These are phyloP conservation scores for Leptogaster cylindrica DNA, from an alignment of 2,888 invertebrate genomes.

Conservation along the genomic window DNA sequence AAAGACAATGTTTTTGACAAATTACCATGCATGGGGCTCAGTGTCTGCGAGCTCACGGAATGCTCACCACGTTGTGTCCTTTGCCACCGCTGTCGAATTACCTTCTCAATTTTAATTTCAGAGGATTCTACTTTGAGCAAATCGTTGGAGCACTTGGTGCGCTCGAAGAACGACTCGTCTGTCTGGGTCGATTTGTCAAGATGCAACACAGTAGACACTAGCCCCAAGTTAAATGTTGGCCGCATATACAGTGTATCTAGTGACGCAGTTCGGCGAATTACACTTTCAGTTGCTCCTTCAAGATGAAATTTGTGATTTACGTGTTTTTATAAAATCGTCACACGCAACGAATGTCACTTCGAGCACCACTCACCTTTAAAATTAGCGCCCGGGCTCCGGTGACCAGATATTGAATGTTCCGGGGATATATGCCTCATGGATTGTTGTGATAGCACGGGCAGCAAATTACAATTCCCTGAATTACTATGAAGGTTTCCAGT, in stretches of 20 bases:
- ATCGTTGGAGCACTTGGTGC: constrained; percentile 36
- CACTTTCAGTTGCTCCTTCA: constrained; percentile 14
- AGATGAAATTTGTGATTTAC: neutral
- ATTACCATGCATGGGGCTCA: constrained; percentile 48
- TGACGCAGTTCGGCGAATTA: constrained; percentile 72
- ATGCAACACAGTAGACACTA: constrained; percentile 64
- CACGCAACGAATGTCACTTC: no score
- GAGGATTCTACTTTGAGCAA: constrained; percentile 41
- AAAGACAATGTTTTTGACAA: neutral
- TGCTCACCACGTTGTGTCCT: constrained; percentile 64
- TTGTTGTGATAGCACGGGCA: constrained; percentile 44
- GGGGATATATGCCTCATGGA: constrained; percentile 74
- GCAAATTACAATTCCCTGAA: constrained; percentile 56
- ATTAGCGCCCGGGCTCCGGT: constrained; percentile 75
- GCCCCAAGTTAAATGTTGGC: constrained; percentile 76
- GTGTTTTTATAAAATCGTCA: no score
- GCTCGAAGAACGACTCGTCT: constrained; percentile 52
- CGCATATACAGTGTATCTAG: constrained; percentile 79
- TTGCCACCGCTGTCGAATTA: constrained; percentile 66
- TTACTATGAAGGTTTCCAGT: constrained; percentile 25
- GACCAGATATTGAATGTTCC: constrained; percentile 72
- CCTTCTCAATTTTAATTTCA: constrained; percentile 69
- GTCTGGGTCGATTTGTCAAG: constrained; percentile 84
- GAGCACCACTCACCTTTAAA: constrained; percentile 75
- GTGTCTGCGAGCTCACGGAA: constrained; percentile 50